Percentiles rank a stretch among this genome's conserved stretches.
phyloP scores from a whole-genome alignment of 1,140 invertebrate genomes.

The Aplysia californica region DNA sequence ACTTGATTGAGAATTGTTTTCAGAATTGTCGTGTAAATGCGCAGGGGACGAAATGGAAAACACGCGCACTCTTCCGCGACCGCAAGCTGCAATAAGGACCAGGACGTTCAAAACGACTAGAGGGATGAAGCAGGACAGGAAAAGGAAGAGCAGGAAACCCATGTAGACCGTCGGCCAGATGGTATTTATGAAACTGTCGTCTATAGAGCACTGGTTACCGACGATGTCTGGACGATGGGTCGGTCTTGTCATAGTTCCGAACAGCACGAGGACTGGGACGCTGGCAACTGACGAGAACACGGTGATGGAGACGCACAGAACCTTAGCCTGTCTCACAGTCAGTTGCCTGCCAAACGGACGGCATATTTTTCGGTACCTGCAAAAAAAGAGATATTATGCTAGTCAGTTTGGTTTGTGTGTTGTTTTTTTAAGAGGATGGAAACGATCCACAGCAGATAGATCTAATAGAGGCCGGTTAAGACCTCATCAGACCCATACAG shows the following conservation, averaged over 20 bases:
- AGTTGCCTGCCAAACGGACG: not conserved
- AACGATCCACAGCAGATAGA: too few species aligned
- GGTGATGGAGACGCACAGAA: not conserved
- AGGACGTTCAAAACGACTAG: not conserved
- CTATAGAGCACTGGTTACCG: slow-evolving; percentile 3
- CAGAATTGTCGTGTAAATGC: too few species aligned
- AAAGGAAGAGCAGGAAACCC: slow-evolving; percentile 1
- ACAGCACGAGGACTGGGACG: not conserved
- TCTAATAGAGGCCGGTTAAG: too few species aligned
- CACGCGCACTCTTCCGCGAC: not conserved
- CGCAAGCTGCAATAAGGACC: not conserved
- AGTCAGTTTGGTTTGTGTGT: too few species aligned
- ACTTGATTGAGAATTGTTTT: too few species aligned
- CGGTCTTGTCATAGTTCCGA: not conserved
- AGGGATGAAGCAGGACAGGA: not conserved
- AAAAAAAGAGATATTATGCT: not conserved
- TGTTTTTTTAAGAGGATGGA: too few species aligned
- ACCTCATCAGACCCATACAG: too few species aligned
- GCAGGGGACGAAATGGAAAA: too few species aligned
- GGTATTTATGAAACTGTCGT: not conserved
- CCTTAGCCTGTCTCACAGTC: not conserved
- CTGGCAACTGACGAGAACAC: not conserved
- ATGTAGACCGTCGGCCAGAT: not conserved
- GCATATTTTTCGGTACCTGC: slow-evolving; percentile 17
- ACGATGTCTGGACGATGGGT: not conserved